Base-by-base conservation (phyloP, 2,113 vertebrate genomes). In the Aegypius monachus region DNA sequence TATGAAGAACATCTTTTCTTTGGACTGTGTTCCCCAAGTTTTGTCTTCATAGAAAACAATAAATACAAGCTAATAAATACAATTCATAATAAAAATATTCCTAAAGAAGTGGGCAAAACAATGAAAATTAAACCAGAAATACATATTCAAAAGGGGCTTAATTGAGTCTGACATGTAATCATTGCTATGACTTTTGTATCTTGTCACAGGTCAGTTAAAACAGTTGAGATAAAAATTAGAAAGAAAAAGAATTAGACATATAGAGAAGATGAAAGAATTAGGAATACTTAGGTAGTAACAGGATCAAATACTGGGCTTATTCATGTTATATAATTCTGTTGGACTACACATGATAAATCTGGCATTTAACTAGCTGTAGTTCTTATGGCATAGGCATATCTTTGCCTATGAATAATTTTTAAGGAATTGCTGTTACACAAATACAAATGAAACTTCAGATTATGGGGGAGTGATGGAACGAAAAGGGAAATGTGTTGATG, bases 401-500 rank as follows among this genome's bases (percentile, higher is more conserved):
- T 59, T 74, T 38, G 23, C 11, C 25, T 61, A 38, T 3, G 18
- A 88, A 62, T 81, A 62, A 32, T 82, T 80, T 93, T 48, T 47
- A 58, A 90, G 42, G 53, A 77, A 40, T 22, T 66, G 6, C 40
- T 79, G 5, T 52, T 68, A 43, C 34, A 71, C 16, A 88, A 82
- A 88, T 22, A 53, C 4, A 63, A 74, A 18, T 9, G 21, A 94
- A 91, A 36, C 7, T 83, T 84, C n/a, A 77, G 29, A 62, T 75
- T 77, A 88, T 48, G 58, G n/a, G 6, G 55, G 63, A 90, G 88
- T 95, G 52, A 91, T 12, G 27, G 72, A 90, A 92, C 70, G 38
- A 84, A 94, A 95, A 92, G 15, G 79, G 88, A 93, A 80, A 70
- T 23, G 6, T 96, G 11, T 73, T 93, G 81, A 82, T 92, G 36